These are phyloP conservation scores for Penelope pileata DNA, from an alignment of 2,113 vertebrate genomes.

Conservation along the genomic window DNA sequence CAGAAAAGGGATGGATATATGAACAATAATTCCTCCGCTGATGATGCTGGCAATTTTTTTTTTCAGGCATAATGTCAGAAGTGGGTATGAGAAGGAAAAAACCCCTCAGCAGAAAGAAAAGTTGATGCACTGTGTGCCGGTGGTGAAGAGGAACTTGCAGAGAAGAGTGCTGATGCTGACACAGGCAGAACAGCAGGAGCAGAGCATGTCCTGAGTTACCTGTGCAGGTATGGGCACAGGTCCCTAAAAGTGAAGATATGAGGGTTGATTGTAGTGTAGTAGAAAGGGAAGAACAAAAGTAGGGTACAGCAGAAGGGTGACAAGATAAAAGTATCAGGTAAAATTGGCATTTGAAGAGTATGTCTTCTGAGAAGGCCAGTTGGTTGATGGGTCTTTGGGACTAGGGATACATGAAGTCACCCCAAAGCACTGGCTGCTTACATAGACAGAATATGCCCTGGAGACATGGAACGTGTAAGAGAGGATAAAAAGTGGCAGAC, in stretches of 20 bases:
- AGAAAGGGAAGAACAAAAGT: neutral
- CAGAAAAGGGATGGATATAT: neutral
- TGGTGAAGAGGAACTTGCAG: neutral
- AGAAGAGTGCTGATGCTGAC: neutral
- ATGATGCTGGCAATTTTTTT: neutral
- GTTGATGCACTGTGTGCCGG: neutral
- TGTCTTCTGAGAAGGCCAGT: neutral
- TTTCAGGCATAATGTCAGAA: neutral
- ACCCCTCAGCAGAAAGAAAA: neutral
- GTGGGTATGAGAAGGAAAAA: neutral
- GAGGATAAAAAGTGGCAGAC: neutral
- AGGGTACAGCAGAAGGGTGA: neutral
- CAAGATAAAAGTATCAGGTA: neutral
- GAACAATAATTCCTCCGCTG: neutral
- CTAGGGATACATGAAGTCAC: neutral
- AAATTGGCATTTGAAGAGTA: neutral
- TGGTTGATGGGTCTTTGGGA: neutral
- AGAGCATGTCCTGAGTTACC: neutral
- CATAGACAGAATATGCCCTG: neutral
- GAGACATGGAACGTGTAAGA: neutral
- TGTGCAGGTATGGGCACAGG: neutral
- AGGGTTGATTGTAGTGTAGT: neutral
- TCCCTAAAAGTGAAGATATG: neutral
- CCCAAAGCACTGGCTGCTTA: neutral
- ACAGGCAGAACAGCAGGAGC: neutral